Base-by-base conservation (phyloP, 2,797 vertebrate genomes). In the Ctenopoma kingsleyae region DNA sequence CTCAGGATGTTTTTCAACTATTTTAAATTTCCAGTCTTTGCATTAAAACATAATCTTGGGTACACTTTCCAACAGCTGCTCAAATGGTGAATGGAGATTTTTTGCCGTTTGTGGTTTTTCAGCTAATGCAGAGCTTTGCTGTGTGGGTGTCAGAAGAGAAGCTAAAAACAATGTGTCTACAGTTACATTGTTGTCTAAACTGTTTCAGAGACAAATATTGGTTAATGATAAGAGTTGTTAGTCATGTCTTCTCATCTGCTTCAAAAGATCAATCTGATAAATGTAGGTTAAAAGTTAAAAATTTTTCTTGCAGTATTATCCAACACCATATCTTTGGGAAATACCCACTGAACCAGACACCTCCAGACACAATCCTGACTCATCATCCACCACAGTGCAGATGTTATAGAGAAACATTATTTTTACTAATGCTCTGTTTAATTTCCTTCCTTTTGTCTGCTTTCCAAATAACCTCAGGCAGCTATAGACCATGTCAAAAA, bases 351-450 rank as follows among this genome's bases (percentile, higher is more conserved):
- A 63, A 62, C 78, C 85, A 86, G 81, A 88, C 76, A 69, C n/a
- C 61, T 76, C 87, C 82, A 90, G 90, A 90, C 88, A 77, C 11
- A 60, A 56, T 57, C 54, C 52, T 89, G 89, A 92, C 81, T 92
- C 87, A 92, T 72, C 49, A 41, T 64, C 63, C 53, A 51, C 62
- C 64, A 27, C 69, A 23, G 25, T 51, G 38, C 77, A 87, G 86
- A 86, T 81, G 67, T 51, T 66, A 78, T 36, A 70, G 54, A 73
- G 40, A 25, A 57, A 46, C 23, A 41, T 81, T 89, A 84, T 91
- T 88, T 91, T 85, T 78, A 56, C 47, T 19, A 19, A 5, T 12
- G 25, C 36, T 74, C 52, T 35, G 54, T 78, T 78, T 38, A 54
- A 78, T 83, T 73, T 68, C 67, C 78, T 90, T 85, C 82, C 85